A percentile compares a stretch with the other conserved stretches of the same genome.
Conservation (phyloP, 2,888 invertebrate genomes). For the Drosophila neutralis region DNA sequence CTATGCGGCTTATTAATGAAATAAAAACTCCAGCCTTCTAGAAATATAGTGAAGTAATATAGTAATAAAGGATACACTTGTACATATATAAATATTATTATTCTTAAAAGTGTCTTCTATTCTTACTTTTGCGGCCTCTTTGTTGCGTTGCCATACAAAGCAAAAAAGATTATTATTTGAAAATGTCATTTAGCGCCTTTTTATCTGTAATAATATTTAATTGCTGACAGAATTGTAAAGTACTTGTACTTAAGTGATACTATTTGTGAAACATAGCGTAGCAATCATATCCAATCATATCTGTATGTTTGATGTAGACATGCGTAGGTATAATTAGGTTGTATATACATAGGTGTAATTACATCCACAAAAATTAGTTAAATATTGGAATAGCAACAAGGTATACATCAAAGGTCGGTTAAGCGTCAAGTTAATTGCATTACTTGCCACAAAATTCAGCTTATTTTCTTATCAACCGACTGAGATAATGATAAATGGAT, state of each 20-base stretch:
- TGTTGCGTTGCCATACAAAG: conserved; percentile 1
- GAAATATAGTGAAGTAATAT: background rate
- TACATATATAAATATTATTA: background rate
- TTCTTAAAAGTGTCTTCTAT: background rate
- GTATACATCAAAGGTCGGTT: background rate
- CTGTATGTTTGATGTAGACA: background rate
- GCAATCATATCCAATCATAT: background rate
- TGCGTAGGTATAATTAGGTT: background rate
- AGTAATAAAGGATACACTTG: too few species aligned
- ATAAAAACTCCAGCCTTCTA: background rate
- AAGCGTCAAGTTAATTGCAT: background rate
- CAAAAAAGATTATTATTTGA: background rate
- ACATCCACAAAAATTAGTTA: background rate
- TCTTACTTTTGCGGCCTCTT: background rate
- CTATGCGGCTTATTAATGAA: background rate
- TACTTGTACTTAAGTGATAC: background rate
- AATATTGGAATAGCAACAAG: background rate
- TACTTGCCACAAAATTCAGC: background rate
- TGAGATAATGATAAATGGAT: background rate
- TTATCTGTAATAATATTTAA: background rate
- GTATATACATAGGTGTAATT: background rate
- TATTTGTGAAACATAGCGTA: background rate
- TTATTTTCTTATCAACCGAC: conserved; percentile 1
- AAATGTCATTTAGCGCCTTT: background rate
- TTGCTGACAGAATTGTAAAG: background rate